Percentiles rank a stretch among this genome's conserved stretches.
These are phyloP conservation scores for Cherax destructor DNA, from an alignment of 1,140 invertebrate genomes.

Conservation along the genomic window DNA sequence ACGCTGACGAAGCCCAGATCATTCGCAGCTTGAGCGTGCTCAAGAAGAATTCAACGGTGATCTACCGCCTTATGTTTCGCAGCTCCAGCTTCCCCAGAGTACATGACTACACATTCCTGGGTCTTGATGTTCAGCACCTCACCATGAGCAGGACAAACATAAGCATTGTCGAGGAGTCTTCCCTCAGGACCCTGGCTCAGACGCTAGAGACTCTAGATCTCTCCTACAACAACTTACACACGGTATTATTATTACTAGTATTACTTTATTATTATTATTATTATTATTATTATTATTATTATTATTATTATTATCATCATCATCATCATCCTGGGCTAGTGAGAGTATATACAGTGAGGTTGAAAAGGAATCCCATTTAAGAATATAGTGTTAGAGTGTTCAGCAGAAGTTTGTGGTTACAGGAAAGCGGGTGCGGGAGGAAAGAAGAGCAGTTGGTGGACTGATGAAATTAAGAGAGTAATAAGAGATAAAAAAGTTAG, in stretches of 20 bases:
- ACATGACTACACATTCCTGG: slow-evolving; percentile 69
- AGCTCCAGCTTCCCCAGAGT: slow-evolving; percentile 64
- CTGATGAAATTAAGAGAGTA: too few species aligned
- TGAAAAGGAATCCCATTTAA: too few species aligned
- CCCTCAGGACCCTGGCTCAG: slow-evolving; percentile 64
- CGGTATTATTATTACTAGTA: slow-evolving; percentile 32
- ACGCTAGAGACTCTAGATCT: slow-evolving; percentile 73
- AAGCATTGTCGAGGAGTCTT: slow-evolving; percentile 65
- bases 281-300: too few species aligned
- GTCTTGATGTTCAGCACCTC: slow-evolving; percentile 68
- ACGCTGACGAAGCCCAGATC: slow-evolving; percentile 61
- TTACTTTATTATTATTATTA: too few species aligned
- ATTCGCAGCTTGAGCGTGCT: slow-evolving; percentile 55
- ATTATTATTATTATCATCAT: too few species aligned
- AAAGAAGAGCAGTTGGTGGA: too few species aligned
- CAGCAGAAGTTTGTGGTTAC: too few species aligned
- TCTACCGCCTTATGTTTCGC: slow-evolving; percentile 72
- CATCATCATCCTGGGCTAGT: too few species aligned
- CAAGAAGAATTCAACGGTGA: slow-evolving; percentile 49
- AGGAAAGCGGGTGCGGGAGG: too few species aligned
- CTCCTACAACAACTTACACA: slow-evolving; percentile 73
- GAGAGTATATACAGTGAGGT: too few species aligned
- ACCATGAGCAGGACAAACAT: slow-evolving; percentile 71
- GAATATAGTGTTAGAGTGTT: too few species aligned
- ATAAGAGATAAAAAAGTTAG: too few species aligned